A percentile compares a stretch with the other conserved stretches of the same genome.
These are phyloP conservation scores for Arnoldichthys spilopterus DNA, from an alignment of 2,797 vertebrate genomes.

Conservation along the genomic window DNA sequence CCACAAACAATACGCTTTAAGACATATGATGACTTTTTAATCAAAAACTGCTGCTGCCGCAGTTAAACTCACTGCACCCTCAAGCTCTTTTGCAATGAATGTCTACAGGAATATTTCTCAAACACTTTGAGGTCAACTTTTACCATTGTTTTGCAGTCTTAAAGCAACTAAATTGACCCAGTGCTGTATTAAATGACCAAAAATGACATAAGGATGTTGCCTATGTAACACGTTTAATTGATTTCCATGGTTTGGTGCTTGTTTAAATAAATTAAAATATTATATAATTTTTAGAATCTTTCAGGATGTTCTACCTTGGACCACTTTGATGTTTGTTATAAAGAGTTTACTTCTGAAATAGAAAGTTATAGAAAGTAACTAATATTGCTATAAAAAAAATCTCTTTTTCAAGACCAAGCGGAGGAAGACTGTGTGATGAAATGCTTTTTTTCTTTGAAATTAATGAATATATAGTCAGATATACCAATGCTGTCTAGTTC, in stretches of 20 bases:
- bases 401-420: too few relatives aligned
- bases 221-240: background rate
- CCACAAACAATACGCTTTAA: conserved; percentile 17
- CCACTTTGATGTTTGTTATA: background rate
- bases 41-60: background rate
- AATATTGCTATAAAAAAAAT: too few relatives aligned
- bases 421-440: too few relatives aligned
- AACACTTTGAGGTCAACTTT: background rate
- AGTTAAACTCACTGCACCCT: background rate
- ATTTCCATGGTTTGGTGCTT: background rate
- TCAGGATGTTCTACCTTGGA: too few relatives aligned
- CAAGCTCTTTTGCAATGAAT: background rate
- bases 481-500: too few relatives aligned
- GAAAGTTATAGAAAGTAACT: background rate
- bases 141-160: background rate
- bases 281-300: too few relatives aligned
- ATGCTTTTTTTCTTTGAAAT: too few relatives aligned
- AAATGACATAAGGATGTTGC: background rate
- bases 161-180: background rate
- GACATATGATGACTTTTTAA: conserved; percentile 15
- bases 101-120: background rate
- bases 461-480: too few relatives aligned
- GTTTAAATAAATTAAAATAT: too few relatives aligned
- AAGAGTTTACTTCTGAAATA: background rate
- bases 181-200: background rate